Conservation (phyloP, 1,140 invertebrate genomes). For the Luehdorfia chinensis region DNA sequence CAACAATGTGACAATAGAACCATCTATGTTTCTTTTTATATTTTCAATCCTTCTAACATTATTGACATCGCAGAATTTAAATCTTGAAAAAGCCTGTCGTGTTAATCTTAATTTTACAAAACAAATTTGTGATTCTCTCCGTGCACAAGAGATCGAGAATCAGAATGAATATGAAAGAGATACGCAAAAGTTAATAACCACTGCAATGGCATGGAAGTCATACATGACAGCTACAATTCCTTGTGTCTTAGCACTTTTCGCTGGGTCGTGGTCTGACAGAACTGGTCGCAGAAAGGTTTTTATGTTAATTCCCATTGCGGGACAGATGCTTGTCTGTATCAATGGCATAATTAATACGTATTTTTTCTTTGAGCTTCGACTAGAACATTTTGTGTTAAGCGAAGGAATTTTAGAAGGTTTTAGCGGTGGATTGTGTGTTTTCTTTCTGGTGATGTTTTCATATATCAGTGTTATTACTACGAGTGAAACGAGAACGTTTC, state of each 20-base stretch:
- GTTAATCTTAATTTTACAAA: conserved; percentile 59
- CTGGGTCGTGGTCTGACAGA: conserved; percentile 78
- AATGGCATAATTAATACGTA: conserved; percentile 74
- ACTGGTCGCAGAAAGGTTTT: conserved; percentile 77
- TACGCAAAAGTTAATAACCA: conserved; percentile 43
- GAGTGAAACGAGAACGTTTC: conserved; percentile 73
- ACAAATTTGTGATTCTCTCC: conserved; percentile 54
- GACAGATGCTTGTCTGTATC: conserved; percentile 55
- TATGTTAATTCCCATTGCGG: conserved; percentile 49
- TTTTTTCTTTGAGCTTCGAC: conserved; percentile 66
- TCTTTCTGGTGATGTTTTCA: conserved; percentile 75
- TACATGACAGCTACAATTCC: conserved; percentile 52
- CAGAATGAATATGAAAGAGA: conserved; percentile 54
- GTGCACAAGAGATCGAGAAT: conserved; percentile 35
- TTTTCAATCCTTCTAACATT: conserved; percentile 36
- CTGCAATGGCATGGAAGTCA: conserved; percentile 44
- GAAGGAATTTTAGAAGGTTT: conserved; percentile 74
- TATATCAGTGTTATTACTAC: conserved; percentile 78
- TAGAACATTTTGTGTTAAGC: conserved; percentile 67
- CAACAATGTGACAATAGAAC: conserved; percentile 57
- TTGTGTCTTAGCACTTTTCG: conserved; percentile 80
- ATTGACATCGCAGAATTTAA: conserved; percentile 51
- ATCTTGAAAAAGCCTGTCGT: conserved; percentile 60
- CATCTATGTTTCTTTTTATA: conserved; percentile 45
- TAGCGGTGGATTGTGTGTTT: conserved; percentile 73